Conservation (phyloP, 2,797 vertebrate species). For the Galaxias olidus region DNA sequence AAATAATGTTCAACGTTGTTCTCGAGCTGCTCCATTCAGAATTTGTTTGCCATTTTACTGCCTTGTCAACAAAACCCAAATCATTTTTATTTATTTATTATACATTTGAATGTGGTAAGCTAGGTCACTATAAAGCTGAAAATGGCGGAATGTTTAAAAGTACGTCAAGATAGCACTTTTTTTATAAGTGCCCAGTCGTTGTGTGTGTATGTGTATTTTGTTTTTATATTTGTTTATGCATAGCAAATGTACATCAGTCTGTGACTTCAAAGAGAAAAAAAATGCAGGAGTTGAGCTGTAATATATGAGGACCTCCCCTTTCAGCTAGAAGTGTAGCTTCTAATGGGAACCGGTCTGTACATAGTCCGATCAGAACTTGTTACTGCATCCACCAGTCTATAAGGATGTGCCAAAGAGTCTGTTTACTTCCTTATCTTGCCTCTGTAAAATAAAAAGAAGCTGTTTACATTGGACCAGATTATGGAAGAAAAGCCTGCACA, state of each 20-base stretch:
- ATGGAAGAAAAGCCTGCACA: slow-evolving; percentile 48
- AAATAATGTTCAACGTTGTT: slow-evolving; percentile 29
- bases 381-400: slow-evolving; percentile 50
- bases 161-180: slow-evolving; percentile 54
- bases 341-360: slow-evolving; percentile 31
- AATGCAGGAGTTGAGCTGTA: slow-evolving; percentile 38
- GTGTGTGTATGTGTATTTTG: slow-evolving; percentile 5
- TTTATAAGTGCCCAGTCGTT: slow-evolving; percentile 32
- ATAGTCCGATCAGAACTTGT: slow-evolving; percentile 45
- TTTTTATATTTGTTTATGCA: slow-evolving; percentile 4
- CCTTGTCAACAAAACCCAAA: slow-evolving; percentile 55
- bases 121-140: slow-evolving; percentile 53
- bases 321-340: slow-evolving; percentile 30
- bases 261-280: slow-evolving; percentile 28
- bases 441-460: slow-evolving; percentile 62
- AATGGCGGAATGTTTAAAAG: slow-evolving; percentile 61
- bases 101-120: slow-evolving; percentile 70
- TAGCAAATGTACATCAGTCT: neutral
- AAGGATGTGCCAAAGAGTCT: slow-evolving; percentile 79
- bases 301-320: slow-evolving; percentile 23
- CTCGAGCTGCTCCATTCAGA: slow-evolving; percentile 27
- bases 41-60: slow-evolving; percentile 54
- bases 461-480: slow-evolving; percentile 65
- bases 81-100: slow-evolving; percentile 64
- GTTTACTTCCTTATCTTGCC: slow-evolving; percentile 68